Conservation (phyloP, 1,140 invertebrate species). For the Trinorchestia longiramus region DNA sequence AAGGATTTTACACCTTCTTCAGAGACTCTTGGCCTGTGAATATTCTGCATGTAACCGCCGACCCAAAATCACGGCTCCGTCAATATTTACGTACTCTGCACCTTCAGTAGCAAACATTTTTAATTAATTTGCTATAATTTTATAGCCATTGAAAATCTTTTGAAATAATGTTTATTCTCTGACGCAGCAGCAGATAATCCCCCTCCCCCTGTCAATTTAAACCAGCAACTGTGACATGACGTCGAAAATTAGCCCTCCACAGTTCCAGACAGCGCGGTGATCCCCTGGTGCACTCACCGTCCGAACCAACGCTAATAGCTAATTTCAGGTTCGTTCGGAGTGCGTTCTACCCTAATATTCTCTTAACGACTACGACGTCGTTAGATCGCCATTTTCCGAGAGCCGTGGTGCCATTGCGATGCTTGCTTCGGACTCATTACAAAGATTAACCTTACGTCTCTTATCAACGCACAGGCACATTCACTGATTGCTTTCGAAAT, state of each 20-base stretch:
- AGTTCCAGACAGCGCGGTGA: not conserved
- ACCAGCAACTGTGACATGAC: not conserved
- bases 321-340: slow-evolving; percentile 27
- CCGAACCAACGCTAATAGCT: slow-evolving; percentile 10
- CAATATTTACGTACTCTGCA: no score
- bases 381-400: slow-evolving; percentile 26
- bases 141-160: no score
- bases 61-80: no score
- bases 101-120: no score
- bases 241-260: not conserved
- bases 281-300: not conserved
- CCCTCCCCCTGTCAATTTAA: no score
- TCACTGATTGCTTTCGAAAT: not conserved
- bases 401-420: slow-evolving; percentile 15
- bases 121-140: no score
- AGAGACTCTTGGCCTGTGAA: no score
- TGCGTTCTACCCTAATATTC: slow-evolving; percentile 43
- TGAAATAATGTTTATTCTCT: no score
- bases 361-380: slow-evolving; percentile 49
- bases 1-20: no score
- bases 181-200: no score
- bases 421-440: slow-evolving; percentile 19
- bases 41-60: no score
- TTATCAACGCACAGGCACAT: slow-evolving; percentile 7
- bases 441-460: slow-evolving; percentile 7